These are phyloP conservation scores for Clarias pachynema DNA, from an alignment of 2,797 vertebrate genomes.

Conservation along the genomic window DNA sequence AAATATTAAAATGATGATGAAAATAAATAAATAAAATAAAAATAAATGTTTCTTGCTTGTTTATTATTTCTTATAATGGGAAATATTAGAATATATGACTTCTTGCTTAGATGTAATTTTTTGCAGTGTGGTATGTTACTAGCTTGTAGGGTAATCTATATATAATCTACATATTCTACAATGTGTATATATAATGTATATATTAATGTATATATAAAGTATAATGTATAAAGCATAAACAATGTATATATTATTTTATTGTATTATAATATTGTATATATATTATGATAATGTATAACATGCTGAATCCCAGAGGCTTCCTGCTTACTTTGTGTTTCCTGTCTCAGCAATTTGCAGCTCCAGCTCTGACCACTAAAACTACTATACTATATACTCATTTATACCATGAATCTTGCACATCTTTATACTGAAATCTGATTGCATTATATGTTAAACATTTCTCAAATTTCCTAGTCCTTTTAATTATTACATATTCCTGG, in stretches of 20 bases:
- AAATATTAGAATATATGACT: too few species aligned
- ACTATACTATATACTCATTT: background rate
- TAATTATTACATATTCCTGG: background rate
- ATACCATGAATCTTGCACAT: background rate
- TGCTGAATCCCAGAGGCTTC: background rate
- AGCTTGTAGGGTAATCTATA: background rate
- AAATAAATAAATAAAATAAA: too few species aligned
- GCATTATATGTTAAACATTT: background rate
- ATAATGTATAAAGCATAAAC: too few species aligned
- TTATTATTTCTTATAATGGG: too few species aligned
- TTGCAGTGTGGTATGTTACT: background rate
- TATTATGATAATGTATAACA: background rate
- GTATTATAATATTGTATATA: too few species aligned
- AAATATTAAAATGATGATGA: too few species aligned
- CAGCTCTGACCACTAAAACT: background rate
- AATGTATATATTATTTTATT: too few species aligned
- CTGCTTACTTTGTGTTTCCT: constrained; percentile 2
- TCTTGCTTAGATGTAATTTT: too few species aligned
- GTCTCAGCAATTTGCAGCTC: background rate
- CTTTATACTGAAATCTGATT: background rate
- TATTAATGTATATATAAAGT: too few species aligned
- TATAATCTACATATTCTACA: too few species aligned
- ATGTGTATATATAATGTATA: too few species aligned
- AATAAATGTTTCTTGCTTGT: too few species aligned
- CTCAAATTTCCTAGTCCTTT: background rate